phyloP scores from a whole-genome alignment of 2,888 invertebrate species.

The Lymantria dispar region DNA sequence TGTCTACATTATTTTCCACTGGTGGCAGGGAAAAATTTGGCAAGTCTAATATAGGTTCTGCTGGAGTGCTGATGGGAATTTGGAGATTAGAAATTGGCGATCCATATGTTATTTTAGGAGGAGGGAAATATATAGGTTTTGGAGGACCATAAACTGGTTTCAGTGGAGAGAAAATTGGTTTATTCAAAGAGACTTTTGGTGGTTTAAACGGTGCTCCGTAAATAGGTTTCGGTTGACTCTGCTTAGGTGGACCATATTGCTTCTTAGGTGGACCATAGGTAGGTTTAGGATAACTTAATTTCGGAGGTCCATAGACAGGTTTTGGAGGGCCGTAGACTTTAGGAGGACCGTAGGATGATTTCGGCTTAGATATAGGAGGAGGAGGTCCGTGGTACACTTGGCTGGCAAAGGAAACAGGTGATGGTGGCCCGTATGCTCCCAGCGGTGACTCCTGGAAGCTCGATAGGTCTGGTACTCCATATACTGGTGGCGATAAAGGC shows the following conservation, averaged over 20 bases:
- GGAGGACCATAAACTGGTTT: constrained; percentile 28
- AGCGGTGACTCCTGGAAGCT: constrained; percentile 56
- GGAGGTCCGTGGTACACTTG: constrained; percentile 78
- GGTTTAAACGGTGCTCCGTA: constrained; percentile 63
- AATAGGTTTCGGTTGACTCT: constrained; percentile 44
- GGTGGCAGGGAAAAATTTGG: constrained; percentile 12
- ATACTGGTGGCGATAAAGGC: constrained; percentile 78
- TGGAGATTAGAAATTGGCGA: not conserved
- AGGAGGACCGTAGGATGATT: constrained; percentile 55
- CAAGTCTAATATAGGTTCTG: constrained; percentile 22
- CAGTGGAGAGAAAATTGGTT: constrained; percentile 28
- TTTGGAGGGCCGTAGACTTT: constrained; percentile 55
- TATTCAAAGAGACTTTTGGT: constrained; percentile 52
- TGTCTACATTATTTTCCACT: constrained; percentile 41
- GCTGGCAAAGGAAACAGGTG: constrained; percentile 65
- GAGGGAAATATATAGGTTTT: constrained; percentile 7
- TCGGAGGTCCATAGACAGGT: constrained; percentile 58
- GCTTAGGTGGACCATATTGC: constrained; percentile 56
- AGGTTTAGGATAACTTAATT: constrained; percentile 59
- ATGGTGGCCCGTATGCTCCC: constrained; percentile 76
- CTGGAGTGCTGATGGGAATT: constrained; percentile 3
- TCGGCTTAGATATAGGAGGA: constrained; percentile 64
- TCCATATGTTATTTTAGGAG: not conserved
- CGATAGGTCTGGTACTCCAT: constrained; percentile 80
- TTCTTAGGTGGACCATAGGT: constrained; percentile 62